Evolutionary conservation across 1,140 invertebrate genomes (phyloP).

Genomic region (Dermatophagoides farinae): DNA sequence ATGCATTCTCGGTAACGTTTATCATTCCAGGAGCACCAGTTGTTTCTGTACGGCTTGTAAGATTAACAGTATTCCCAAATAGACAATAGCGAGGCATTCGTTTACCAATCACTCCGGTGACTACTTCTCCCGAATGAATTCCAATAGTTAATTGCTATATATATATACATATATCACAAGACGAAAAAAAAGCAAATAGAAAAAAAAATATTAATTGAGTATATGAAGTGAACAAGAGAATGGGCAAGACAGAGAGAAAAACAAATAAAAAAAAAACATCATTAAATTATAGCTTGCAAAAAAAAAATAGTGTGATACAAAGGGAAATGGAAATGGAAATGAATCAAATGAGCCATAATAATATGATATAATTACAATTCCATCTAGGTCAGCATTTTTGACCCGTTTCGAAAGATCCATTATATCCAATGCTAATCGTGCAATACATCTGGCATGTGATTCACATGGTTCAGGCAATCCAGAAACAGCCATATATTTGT

Average conservation of each 20-base stretch:
- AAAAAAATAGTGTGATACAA: background rate
- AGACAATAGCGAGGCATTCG: conserved; percentile 91
- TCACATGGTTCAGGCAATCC: conserved; percentile 78
- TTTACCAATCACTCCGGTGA: conserved; percentile 88
- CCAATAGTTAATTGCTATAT: conserved; percentile 75
- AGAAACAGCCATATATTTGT: conserved; percentile 97
- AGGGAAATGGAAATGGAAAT: background rate
- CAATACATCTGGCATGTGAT: conserved; percentile 79
- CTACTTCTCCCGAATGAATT: conserved; percentile 84
- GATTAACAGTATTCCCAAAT: conserved; percentile 87
- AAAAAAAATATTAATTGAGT: background rate
- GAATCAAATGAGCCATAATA: background rate
- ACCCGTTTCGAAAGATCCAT: conserved; percentile 76
- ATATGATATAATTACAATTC: conserved; percentile 50
- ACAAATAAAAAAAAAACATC: background rate
- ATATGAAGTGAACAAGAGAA: background rate
- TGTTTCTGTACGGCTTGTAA: conserved; percentile 83
- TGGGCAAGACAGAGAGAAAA: background rate
- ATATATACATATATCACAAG: too few relatives aligned
- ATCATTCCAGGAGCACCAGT: conserved; percentile 73
- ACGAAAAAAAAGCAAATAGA: conserved; percentile 16
- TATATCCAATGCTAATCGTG: conserved; percentile 75
- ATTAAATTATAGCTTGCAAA: background rate
- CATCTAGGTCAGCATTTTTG: conserved; percentile 51
- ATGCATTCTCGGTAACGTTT: conserved; percentile 81